phyloP scores from a whole-genome alignment of 2,888 invertebrate species.

The Clostera curtula region DNA sequence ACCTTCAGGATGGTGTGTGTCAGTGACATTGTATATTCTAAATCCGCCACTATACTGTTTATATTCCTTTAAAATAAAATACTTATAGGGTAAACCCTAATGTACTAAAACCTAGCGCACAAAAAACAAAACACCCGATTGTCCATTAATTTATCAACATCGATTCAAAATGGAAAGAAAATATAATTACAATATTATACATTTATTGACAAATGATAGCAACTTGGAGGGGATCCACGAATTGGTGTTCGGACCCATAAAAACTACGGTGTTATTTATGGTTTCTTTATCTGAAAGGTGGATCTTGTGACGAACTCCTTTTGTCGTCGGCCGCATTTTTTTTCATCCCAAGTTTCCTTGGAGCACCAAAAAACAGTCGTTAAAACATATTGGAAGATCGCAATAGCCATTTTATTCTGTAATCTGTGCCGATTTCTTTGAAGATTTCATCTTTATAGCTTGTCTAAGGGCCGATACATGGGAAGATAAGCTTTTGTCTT shows the following conservation, averaged over 20 bases:
- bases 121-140: too few relatives aligned
- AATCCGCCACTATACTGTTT: too few relatives aligned
- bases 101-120: too few relatives aligned
- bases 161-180: conserved; percentile 10
- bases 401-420: conserved; percentile 36
- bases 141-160: conserved; percentile 16
- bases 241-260: conserved; percentile 17
- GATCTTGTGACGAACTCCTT: conserved; percentile 51
- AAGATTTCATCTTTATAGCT: conserved; percentile 61
- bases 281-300: conserved; percentile 46
- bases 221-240: conserved; percentile 16
- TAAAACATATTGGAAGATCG: conserved; percentile 42
- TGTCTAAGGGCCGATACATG: conserved; percentile 32
- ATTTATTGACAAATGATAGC: conserved; percentile 25
- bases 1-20: too few relatives aligned
- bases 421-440: conserved; percentile 59
- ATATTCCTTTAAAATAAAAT: too few relatives aligned
- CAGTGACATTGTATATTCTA: too few relatives aligned
- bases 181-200: conserved; percentile 18
- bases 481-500: conserved; percentile 23
- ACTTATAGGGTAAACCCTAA: too few relatives aligned
- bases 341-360: conserved; percentile 15
- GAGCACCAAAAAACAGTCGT: conserved; percentile 49
- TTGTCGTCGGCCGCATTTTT: conserved; percentile 61
- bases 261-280: conserved; percentile 66